phyloP scores from a whole-genome alignment of 2,797 vertebrate species.

The Chloroceryle amazona region DNA sequence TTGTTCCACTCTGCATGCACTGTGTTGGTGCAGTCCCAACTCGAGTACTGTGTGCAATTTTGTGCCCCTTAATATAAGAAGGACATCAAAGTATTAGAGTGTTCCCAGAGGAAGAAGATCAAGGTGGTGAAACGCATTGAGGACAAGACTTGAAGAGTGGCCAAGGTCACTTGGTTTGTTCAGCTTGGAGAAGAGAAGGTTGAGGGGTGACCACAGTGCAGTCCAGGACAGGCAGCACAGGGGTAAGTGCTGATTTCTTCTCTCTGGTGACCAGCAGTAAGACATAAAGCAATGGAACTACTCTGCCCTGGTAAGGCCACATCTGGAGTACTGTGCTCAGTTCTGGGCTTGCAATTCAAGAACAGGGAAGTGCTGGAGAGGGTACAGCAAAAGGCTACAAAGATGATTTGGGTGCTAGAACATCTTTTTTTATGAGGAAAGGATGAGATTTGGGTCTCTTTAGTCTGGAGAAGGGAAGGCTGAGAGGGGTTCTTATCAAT shows the following conservation, averaged over 20 bases:
- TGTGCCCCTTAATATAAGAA: fast-evolving
- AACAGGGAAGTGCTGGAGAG: no score
- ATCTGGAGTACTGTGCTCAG: no score
- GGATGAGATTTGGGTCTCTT: no score
- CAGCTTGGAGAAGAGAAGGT: not conserved
- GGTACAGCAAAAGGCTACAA: no score
- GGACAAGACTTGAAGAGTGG: not conserved
- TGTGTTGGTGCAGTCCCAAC: fast-evolving
- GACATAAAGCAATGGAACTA: not conserved
- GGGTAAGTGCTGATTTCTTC: not conserved
- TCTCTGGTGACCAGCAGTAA: not conserved
- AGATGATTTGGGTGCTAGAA: no score
- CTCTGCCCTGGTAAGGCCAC: no score
- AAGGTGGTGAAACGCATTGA: not conserved
- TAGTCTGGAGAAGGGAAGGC: no score
- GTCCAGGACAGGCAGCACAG: not conserved
- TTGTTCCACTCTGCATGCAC: not conserved
- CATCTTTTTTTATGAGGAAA: no score
- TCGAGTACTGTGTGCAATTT: not conserved
- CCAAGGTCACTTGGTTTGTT: not conserved
- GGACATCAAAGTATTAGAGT: not conserved
- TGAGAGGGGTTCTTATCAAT: no score
- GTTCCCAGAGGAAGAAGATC: not conserved
- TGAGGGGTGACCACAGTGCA: not conserved
- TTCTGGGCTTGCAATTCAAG: no score